Percentiles rank a stretch among this genome's conserved stretches.
Evolutionary conservation across 2,888 invertebrate species (phyloP).

Genomic region (Rutpela maculata): DNA sequence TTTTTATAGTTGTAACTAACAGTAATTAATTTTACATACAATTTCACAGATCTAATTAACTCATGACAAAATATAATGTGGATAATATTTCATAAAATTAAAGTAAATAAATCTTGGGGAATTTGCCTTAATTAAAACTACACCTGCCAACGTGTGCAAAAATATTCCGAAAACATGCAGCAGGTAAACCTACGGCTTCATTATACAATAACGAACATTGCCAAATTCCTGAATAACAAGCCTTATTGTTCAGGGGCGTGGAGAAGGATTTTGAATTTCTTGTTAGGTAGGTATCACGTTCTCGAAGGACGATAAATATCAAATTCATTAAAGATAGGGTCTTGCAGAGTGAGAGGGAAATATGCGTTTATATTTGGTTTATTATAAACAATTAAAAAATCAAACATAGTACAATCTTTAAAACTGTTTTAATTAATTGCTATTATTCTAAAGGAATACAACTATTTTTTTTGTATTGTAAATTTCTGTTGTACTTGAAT

Average conservation of each 20-base stretch:
- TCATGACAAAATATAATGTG: constrained; percentile 28
- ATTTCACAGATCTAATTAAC: constrained; percentile 18
- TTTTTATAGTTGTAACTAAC: neutral
- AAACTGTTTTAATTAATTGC: too few relatives aligned
- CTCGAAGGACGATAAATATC: too few relatives aligned
- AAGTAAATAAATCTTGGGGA: constrained; percentile 27
- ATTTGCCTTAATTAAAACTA: constrained; percentile 19
- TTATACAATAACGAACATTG: constrained; percentile 9
- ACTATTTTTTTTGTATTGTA: too few relatives aligned
- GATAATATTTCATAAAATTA: constrained; percentile 13
- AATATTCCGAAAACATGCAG: constrained; percentile 16
- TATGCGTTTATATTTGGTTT: too few relatives aligned
- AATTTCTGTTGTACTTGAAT: too few relatives aligned
- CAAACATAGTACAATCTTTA: too few relatives aligned
- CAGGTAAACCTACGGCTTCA: constrained; percentile 9
- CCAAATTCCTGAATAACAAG: constrained; percentile 13
- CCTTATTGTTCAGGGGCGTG: constrained; percentile 1
- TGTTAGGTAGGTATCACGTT: too few relatives aligned
- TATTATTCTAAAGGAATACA: too few relatives aligned
- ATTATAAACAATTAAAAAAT: too few relatives aligned
- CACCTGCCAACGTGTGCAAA: constrained; percentile 16
- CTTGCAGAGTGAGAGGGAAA: too few relatives aligned
- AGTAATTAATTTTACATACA: constrained; percentile 9
- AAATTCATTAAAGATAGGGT: too few relatives aligned
- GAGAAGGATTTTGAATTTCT: neutral